Conservation (phyloP, 2,888 invertebrate genomes). For the Caprella mutica region DNA sequence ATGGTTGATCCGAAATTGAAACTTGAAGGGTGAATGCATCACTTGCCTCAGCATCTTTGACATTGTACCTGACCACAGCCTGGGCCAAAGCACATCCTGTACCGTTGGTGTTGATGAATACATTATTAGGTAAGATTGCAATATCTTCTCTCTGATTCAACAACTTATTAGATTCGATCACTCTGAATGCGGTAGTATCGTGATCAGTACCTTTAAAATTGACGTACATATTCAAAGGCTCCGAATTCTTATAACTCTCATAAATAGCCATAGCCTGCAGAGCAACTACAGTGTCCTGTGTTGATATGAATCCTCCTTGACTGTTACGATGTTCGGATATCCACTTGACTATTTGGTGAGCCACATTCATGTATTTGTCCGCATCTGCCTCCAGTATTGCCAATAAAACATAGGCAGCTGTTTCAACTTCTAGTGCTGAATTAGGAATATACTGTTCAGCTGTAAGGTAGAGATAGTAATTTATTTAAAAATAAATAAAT, state of each 20-base stretch:
- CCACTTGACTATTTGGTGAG: constrained; percentile 58
- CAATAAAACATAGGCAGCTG: constrained; percentile 55
- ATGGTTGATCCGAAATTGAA: constrained; percentile 35
- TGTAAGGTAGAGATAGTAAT: no score
- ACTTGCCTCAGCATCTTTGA: constrained; percentile 38
- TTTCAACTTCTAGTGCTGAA: constrained; percentile 53
- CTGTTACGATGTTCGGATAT: constrained; percentile 55
- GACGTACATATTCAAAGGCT: constrained; percentile 43
- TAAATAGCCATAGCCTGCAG: constrained; percentile 41
- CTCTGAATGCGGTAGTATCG: no score
- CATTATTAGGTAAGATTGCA: constrained; percentile 42
- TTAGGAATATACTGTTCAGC: no score
- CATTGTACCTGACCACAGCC: constrained; percentile 44
- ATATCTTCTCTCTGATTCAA: constrained; percentile 44
- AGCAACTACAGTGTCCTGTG: constrained; percentile 54
- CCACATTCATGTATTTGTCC: constrained; percentile 46
- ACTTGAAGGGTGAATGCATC: constrained; percentile 46
- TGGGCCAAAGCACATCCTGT: constrained; percentile 50
- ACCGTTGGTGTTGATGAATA: constrained; percentile 46
- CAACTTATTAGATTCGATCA: constrained; percentile 44
- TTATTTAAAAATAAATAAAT: no score
- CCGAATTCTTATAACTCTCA: constrained; percentile 40
- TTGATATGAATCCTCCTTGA: constrained; percentile 61
- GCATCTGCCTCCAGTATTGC: constrained; percentile 48
- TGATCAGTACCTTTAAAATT: constrained; percentile 40